Conservation (phyloP, 2,888 invertebrate species). For the Microctonus brassicae region DNA sequence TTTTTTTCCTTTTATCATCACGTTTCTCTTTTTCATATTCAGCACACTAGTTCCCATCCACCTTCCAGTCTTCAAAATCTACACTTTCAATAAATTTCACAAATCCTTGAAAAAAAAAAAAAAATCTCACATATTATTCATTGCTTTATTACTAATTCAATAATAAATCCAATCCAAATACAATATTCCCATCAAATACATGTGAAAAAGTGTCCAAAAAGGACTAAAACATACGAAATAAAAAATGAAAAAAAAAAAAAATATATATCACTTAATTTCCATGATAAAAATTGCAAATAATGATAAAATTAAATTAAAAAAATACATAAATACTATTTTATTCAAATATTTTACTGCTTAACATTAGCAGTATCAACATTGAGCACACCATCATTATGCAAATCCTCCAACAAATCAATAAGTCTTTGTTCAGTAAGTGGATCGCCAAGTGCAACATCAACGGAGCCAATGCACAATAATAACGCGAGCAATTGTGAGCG, state of each 20-base stretch:
- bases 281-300: background rate
- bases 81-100: background rate
- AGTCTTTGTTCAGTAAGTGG: conserved; percentile 82
- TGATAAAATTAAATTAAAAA: background rate
- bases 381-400: conserved; percentile 80
- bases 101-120: background rate
- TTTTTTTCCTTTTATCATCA: background rate
- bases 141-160: background rate
- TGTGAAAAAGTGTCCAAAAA: too few species aligned
- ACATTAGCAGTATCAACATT: conserved; percentile 66
- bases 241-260: background rate
- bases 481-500: conserved; percentile 82
- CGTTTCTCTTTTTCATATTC: background rate
- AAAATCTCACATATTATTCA: background rate
- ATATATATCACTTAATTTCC: too few species aligned
- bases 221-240: too few species aligned
- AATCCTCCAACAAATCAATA: conserved; percentile 81
- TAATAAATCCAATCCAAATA: too few species aligned
- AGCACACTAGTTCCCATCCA: background rate
- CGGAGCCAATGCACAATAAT: conserved; percentile 83
- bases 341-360: conserved; percentile 26
- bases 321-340: background rate
- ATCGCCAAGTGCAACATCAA: conserved; percentile 84
- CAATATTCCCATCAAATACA: too few species aligned
- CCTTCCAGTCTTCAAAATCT: background rate